Base-by-base conservation (phyloP, 2,113 vertebrate species). In the Bufo bufo region DNA sequence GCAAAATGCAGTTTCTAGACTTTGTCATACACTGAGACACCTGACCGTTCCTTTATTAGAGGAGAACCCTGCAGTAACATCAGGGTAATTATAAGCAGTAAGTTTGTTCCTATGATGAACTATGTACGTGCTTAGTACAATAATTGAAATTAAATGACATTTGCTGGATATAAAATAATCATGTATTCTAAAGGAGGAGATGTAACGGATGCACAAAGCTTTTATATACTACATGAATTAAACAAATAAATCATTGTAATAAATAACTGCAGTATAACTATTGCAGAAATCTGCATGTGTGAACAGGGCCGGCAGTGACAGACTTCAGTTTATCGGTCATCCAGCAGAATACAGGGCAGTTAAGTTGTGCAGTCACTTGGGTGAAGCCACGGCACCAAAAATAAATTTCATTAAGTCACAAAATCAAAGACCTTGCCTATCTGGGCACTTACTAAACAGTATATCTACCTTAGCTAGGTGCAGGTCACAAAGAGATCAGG, bases 21-120 rank as follows among this genome's bases (percentile, higher is more conserved):
- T 84, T 88, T 88, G 87, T 88, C 81, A 65, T 16, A 49, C 49
- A 74, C 87, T 75, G 45, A 61, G 66, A 45, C 56, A 75, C 66
- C 54, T 50, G 66, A 82, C 66, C 66, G 45, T 75, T 45, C 4
- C 86, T 79, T 77, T 50, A 54, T 77, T 58, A 75, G 43, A 74
- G 5, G 19, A 86, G 47, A 66, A 79, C 52, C 45, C 23, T 14
- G 17, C 43, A 52, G 56, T 49, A 77, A n/a, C 71, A 19, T n/a
- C n/a, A 66, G 49, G 6, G 16, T 66, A 65, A 86, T 86, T 78
- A 66, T 50, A 52, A 63, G 85, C 58, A 33, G 33, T 47, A 54
- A 56, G 10, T 66, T 14, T 6, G 50, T 85, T 52, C 74, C 52
- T 86, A 49, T 82, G 58, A 63, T 58, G 33, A 58, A 50, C 13